Conservation (phyloP, 2,113 vertebrate genomes). For the Channa maculata region DNA sequence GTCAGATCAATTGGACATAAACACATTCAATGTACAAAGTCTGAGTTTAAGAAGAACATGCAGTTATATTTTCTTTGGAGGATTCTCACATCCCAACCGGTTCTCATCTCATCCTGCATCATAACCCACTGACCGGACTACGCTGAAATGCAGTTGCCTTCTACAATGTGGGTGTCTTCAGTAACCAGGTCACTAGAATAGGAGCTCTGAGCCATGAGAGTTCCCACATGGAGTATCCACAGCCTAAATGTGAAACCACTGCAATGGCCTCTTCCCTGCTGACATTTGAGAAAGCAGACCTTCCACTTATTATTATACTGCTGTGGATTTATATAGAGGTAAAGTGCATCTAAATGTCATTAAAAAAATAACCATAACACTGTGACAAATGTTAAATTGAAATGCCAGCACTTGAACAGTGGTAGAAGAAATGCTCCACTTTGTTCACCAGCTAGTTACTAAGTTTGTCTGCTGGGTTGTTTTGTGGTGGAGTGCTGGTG, state of each 20-base stretch:
- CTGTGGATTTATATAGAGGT: not conserved
- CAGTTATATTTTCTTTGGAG: not conserved
- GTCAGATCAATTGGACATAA: conserved; percentile 1
- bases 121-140: not conserved
- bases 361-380: too few relatives aligned
- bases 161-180: not conserved
- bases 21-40: not conserved
- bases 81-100: not conserved
- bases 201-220: conserved; percentile 16
- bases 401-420: too few relatives aligned
- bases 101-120: not conserved
- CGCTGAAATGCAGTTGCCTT: not conserved
- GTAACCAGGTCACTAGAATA: conserved; percentile 37
- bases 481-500: too few relatives aligned
- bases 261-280: not conserved
- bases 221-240: not conserved
- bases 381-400: too few relatives aligned
- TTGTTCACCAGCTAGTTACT: too few relatives aligned
- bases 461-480: too few relatives aligned
- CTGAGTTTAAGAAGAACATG: not conserved
- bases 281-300: conserved; percentile 22
- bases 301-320: not conserved
- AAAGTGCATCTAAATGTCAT: too few relatives aligned
- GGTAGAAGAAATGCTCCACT: not conserved
- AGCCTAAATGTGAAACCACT: conserved; percentile 28